Conservation (phyloP, 2,797 vertebrate species). For the Glossophaga mutica region DNA sequence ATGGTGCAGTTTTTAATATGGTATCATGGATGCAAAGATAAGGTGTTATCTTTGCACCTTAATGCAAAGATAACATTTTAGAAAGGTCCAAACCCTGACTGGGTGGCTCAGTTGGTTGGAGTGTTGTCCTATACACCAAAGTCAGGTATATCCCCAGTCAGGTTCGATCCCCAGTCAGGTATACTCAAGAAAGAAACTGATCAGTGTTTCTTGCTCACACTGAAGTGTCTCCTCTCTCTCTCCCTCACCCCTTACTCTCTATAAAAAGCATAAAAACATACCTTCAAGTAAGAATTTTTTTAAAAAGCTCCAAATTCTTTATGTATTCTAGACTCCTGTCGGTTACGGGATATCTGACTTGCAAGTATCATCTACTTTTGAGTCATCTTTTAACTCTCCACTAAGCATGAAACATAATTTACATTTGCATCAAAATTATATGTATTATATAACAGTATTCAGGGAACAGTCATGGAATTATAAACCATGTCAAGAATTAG, state of each 20-base stretch:
- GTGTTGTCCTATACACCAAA: no score
- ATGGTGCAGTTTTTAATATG: not conserved
- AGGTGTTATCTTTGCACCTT: no score
- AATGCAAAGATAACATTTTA: not conserved
- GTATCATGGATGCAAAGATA: not conserved
- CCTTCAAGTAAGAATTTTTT: no score
- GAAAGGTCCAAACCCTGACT: not conserved
- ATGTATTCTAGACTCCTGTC: not conserved
- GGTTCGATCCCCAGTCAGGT: no score
- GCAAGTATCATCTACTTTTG: not conserved
- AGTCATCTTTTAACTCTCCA: not conserved
- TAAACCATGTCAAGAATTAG: not conserved
- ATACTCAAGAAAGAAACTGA: no score
- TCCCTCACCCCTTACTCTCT: not conserved
- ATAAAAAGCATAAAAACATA: not conserved
- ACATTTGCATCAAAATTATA: not conserved
- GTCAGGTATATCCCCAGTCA: no score
- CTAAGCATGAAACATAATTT: not conserved
- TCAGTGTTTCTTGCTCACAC: no score
- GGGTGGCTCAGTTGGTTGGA: not conserved
- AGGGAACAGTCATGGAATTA: not conserved
- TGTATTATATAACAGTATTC: not conserved
- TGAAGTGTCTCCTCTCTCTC: not conserved
- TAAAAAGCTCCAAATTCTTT: not conserved
- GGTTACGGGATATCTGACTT: not conserved